Percentiles rank a stretch among this genome's conserved stretches.
Evolutionary conservation across 2,888 invertebrate genomes (phyloP).

Genomic region (Drosophila lacicola): DNA sequence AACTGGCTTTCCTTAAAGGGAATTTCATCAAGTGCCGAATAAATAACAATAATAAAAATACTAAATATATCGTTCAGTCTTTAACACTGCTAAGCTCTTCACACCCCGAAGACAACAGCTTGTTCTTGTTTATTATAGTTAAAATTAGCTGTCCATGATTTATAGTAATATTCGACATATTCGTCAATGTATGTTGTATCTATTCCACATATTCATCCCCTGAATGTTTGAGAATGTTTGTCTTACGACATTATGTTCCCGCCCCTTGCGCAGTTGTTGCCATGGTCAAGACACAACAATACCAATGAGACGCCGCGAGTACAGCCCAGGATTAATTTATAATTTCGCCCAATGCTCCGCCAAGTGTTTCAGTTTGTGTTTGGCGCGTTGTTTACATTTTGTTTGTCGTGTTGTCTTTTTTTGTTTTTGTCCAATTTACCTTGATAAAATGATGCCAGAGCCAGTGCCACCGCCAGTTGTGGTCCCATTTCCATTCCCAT

Average conservation of each 20-base stretch:
- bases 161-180: conserved; percentile 1
- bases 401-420: conserved; percentile 49
- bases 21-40: no score
- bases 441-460: conserved; percentile 73
- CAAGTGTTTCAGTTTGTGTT: conserved; percentile 60
- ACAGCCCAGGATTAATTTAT: conserved; percentile 80
- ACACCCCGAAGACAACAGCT: not conserved
- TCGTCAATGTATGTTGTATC: not conserved
- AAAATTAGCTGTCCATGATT: not conserved
- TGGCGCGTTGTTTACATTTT: conserved; percentile 61
- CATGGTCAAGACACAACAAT: conserved; percentile 56
- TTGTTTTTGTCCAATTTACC: conserved; percentile 78
- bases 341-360: conserved; percentile 73
- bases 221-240: not conserved
- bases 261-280: conserved; percentile 40
- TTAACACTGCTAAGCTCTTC: not conserved
- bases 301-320: conserved; percentile 16
- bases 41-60: no score
- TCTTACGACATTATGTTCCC: conserved; percentile 7
- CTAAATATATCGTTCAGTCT: not conserved
- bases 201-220: conserved; percentile 7
- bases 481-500: conserved; percentile 18
- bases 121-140: not conserved
- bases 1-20: no score
- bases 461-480: conserved; percentile 48